Conservation (phyloP, 2,113 vertebrate species). For the Clarias magur region DNA sequence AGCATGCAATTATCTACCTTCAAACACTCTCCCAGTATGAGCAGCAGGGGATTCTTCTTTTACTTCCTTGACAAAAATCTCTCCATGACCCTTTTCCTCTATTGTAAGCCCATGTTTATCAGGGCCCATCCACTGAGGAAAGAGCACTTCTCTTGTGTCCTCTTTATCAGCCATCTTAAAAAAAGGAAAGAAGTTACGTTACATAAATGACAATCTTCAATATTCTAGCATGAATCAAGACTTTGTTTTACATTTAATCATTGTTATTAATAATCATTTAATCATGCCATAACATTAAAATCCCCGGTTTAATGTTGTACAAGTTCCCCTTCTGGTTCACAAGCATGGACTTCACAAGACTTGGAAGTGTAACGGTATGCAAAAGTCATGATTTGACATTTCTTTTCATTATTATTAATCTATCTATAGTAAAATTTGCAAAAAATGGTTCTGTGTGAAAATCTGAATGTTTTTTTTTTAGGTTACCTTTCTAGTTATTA, state of each 20-base stretch:
- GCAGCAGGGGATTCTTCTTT: conserved; percentile 85
- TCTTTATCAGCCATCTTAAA: conserved; percentile 86
- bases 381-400: too few relatives aligned
- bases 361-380: too few relatives aligned
- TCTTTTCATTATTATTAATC: too few relatives aligned
- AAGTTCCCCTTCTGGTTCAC: too few relatives aligned
- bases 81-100: conserved; percentile 79
- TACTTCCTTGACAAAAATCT: conserved; percentile 85
- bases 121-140: conserved; percentile 87
- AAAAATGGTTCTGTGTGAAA: not conserved
- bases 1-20: conserved; percentile 74
- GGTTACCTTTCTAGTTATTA: not conserved
- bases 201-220: not conserved
- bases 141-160: conserved; percentile 84
- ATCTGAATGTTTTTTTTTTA: not conserved
- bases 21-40: conserved; percentile 82
- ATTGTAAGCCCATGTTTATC: conserved; percentile 89
- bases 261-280: not conserved
- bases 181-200: conserved; percentile 1
- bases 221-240: not conserved
- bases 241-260: not conserved
- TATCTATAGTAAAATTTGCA: too few relatives aligned
- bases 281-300: too few relatives aligned
- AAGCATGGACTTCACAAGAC: too few relatives aligned
- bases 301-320: too few relatives aligned